Conservation (phyloP, 2,113 vertebrate genomes). For the Potamarius usumacintae region DNA sequence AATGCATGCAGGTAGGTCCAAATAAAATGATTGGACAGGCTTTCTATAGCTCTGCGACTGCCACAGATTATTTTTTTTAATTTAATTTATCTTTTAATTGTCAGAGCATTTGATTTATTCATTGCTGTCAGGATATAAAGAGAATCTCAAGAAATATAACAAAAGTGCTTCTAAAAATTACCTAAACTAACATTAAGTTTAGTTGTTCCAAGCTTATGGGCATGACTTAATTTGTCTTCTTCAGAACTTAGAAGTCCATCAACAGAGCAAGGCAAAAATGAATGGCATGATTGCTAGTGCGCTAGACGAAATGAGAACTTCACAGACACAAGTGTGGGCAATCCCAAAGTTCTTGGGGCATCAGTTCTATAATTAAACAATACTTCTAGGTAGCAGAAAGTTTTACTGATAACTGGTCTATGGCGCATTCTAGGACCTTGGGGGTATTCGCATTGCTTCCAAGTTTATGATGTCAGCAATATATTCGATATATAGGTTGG, state of each 20-base stretch:
- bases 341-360: neutral
- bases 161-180: no score
- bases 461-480: neutral
- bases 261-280: neutral
- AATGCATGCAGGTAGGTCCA: no score
- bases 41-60: no score
- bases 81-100: no score
- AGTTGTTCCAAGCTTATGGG: neutral
- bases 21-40: no score
- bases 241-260: neutral
- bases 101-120: no score
- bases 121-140: no score
- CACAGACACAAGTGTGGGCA: neutral
- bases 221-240: neutral
- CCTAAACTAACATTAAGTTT: no score
- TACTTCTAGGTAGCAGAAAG: neutral
- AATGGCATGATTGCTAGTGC: neutral
- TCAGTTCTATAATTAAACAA: neutral
- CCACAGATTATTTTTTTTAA: no score
- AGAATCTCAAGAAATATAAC: no score
- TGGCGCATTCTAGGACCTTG: neutral
- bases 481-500: neutral
- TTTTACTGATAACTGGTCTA: neutral
- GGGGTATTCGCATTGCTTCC: neutral
- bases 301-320: neutral